Evolutionary conservation across 2,888 invertebrate species (phyloP), one percentile per base, ranked within the genome.

Genomic region (Dendrolimus houi): DNA sequence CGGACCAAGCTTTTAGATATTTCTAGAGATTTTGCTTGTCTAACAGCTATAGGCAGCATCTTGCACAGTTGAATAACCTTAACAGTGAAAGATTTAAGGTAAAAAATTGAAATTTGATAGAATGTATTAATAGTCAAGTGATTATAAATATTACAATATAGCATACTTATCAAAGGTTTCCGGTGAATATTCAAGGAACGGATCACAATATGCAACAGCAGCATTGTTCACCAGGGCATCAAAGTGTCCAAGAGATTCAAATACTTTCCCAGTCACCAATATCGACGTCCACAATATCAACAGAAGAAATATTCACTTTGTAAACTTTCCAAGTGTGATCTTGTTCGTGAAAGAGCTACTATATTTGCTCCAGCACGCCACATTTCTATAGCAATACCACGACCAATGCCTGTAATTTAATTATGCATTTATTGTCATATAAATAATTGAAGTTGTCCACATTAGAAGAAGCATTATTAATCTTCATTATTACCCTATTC

Each of bases 201-300:
- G 93, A 64, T 93, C 93, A 42, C 95, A 91, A 52, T 91, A 77
- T 6, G 95, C 94, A 40, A 95, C 81, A 1, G 94, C 98, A 1
- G 98, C 98, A 91, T 98, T 98, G 74, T 98, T 98, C 0, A 98
- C 97, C 41, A 98, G 81, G 8, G 96, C 92, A 83, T 98, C 95
- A 64, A 97, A 92, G 59, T 90, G 88, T 0, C 93, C 93, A 40
- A 95, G 90, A 52, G 93, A 87, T 64, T 91, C 86, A 14, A 85
- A 77, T 47, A 83, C 92, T 92, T 2, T 94, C 87, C 97, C 97
- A 98, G 73, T 97, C 91, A 8, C 86, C 82, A 41, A 98, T 74
- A 78, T 98, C 96, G 0, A 95, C 93, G 57, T 92, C 88, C 12
- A 97, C 85, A 0, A 92, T 93, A 66, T 93, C 88, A 58, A 97